Conservation (phyloP, 2,113 vertebrate species). For the Balaenoptera acutorostrata region DNA sequence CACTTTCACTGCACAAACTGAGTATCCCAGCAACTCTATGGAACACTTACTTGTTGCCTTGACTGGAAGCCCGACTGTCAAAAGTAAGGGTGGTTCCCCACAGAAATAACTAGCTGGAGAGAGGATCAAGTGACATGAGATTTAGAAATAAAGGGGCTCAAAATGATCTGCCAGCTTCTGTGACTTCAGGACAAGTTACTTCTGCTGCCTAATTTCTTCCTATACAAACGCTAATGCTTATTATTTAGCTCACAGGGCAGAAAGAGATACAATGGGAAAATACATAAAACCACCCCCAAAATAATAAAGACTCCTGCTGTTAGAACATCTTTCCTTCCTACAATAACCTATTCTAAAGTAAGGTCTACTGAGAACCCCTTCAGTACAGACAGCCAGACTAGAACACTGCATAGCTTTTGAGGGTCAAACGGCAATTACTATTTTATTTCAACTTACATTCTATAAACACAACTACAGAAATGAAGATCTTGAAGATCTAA, state of each 20-base stretch:
- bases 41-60: background rate
- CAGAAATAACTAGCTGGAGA: background rate
- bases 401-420: background rate
- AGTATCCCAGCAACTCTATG: background rate
- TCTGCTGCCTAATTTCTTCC: background rate
- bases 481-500: background rate
- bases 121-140: background rate
- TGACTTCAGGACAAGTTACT: constrained; percentile 7
- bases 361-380: background rate
- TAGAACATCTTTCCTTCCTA: background rate
- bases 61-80: background rate
- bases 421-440: background rate
- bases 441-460: background rate
- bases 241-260: background rate
- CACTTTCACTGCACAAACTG: background rate
- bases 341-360: background rate
- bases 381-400: background rate
- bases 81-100: background rate
- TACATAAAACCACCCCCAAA: background rate
- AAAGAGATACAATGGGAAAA: background rate
- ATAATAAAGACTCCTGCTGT: background rate
- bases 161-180: background rate
- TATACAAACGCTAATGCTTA: background rate
- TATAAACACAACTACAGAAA: background rate
- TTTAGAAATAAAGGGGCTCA: background rate